These are phyloP conservation scores for Drosophila carrolli DNA, from an alignment of 1,140 invertebrate species.

Conservation along the genomic window DNA sequence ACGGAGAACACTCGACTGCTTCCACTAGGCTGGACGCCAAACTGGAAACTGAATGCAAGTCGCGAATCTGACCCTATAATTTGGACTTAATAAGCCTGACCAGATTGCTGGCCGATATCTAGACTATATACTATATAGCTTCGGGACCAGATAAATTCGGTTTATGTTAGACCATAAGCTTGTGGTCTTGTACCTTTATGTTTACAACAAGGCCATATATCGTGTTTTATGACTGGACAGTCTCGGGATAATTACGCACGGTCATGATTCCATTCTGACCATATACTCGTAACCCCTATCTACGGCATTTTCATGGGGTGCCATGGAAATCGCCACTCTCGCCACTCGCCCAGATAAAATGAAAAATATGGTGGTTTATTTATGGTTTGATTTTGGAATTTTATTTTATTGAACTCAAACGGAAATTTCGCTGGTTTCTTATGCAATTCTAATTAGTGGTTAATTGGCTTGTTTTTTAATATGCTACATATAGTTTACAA, in stretches of 20 bases:
- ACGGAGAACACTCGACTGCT: slow-evolving; percentile 36
- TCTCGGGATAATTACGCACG: slow-evolving; percentile 17
- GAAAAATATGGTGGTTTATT: slow-evolving; percentile 50
- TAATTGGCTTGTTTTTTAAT: slow-evolving; percentile 37
- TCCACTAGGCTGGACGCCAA: slow-evolving; percentile 45
- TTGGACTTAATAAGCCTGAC: slow-evolving; percentile 56
- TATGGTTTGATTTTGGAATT: slow-evolving; percentile 53
- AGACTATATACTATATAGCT: slow-evolving; percentile 22
- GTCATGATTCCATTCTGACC: slow-evolving; percentile 25
- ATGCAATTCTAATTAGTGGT: slow-evolving; percentile 33
- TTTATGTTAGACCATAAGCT: slow-evolving; percentile 22
- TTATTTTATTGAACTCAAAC: slow-evolving; percentile 56
- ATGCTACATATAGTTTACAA: slow-evolving; percentile 54
- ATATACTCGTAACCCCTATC: slow-evolving; percentile 12
- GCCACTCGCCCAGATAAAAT: slow-evolving; percentile 50
- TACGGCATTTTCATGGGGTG: slow-evolving; percentile 6
- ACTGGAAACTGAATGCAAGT: slow-evolving; percentile 53
- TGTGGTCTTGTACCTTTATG: slow-evolving; percentile 23
- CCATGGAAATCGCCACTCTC: slow-evolving; percentile 67
- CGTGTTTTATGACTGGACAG: slow-evolving; percentile 43
- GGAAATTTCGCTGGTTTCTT: slow-evolving; percentile 31
- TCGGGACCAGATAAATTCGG: slow-evolving; percentile 36
- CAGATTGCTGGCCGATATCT: slow-evolving; percentile 56
- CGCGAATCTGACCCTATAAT: slow-evolving; percentile 57
- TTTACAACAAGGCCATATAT: slow-evolving; percentile 43